A percentile compares a stretch with the other conserved stretches of the same genome.
These are phyloP conservation scores for Triplophysa yarkandensis DNA, from an alignment of 2,797 vertebrate genomes.

Conservation along the genomic window DNA sequence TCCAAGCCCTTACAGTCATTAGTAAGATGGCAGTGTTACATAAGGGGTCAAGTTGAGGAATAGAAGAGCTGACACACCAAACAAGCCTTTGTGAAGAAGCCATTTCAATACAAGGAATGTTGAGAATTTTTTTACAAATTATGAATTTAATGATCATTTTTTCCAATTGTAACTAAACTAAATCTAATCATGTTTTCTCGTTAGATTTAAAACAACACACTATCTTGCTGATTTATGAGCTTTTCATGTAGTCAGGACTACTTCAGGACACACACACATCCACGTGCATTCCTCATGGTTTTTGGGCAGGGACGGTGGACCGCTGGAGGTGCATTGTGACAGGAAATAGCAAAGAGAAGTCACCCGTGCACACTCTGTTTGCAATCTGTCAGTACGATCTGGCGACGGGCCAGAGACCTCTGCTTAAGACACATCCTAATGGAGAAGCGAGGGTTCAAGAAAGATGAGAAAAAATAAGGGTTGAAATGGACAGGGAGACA, in stretches of 20 bases:
- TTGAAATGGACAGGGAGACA: not conserved
- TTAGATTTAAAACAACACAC: not conserved
- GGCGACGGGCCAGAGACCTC: slow-evolving; percentile 10
- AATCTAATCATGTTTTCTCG: not conserved
- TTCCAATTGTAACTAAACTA: no score
- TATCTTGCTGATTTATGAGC: not conserved
- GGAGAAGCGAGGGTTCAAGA: not conserved
- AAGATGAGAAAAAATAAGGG: not conserved
- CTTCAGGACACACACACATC: slow-evolving; percentile 5
- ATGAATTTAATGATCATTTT: not conserved
- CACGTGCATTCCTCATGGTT: slow-evolving; percentile 3
- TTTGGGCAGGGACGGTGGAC: slow-evolving; percentile 5
- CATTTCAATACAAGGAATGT: no score
- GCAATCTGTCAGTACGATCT: slow-evolving; percentile 36
- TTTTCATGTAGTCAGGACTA: not conserved
- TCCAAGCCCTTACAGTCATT: slow-evolving; percentile 38
- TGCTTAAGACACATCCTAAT: not conserved
- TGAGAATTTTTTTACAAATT: no score
- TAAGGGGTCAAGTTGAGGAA: slow-evolving; percentile 34
- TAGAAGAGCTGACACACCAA: not conserved
- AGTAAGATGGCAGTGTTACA: slow-evolving; percentile 48
- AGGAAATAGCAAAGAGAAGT: slow-evolving; percentile 42
- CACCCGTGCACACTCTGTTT: slow-evolving; percentile 29
- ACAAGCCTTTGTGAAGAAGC: not conserved
- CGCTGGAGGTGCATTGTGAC: slow-evolving; percentile 34